phyloP scores from a whole-genome alignment of 1,140 invertebrate genomes.

The Cydia fagiglandana region DNA sequence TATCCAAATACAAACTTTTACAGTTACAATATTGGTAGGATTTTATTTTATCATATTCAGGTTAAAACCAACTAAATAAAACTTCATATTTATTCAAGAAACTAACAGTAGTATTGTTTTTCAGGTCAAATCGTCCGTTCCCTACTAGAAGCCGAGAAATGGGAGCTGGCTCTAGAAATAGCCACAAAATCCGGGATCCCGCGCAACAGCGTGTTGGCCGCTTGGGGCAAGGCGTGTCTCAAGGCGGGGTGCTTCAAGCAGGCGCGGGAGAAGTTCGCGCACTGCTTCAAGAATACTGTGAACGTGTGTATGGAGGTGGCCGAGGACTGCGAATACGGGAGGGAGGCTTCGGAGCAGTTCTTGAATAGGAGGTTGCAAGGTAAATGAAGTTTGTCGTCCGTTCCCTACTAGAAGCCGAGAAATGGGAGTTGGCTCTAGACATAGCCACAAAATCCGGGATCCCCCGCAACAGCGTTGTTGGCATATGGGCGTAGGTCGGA shows the following conservation, averaged over 20 bases:
- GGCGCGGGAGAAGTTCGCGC: conserved; percentile 85
- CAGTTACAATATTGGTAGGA: no score
- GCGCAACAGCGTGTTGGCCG: conserved; percentile 88
- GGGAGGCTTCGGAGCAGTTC: conserved; percentile 64
- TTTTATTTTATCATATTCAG: no score
- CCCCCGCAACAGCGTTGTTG: conserved; percentile 85
- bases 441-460: conserved; percentile 92
- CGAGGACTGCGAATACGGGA: conserved; percentile 63
- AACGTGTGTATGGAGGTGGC: conserved; percentile 56
- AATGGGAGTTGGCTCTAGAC: conserved; percentile 91
- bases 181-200: conserved; percentile 92
- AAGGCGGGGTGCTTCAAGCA: conserved; percentile 87
- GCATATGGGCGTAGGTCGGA: no score
- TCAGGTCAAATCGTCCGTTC: conserved; percentile 73
- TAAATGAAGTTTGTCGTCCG: conserved; percentile 47
- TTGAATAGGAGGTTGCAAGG: conserved; percentile 47
- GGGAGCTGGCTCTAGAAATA: conserved; percentile 90
- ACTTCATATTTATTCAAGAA: conserved; percentile 11
- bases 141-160: conserved; percentile 89
- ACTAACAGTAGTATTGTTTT: conserved; percentile 13
- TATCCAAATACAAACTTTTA: no score
- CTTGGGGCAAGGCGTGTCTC: conserved; percentile 92
- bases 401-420: conserved; percentile 86
- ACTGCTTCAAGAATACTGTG: conserved; percentile 78
- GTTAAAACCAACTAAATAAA: no score